phyloP scores from a whole-genome alignment of 2,797 vertebrate species.

The Hafferia zeledoni region DNA sequence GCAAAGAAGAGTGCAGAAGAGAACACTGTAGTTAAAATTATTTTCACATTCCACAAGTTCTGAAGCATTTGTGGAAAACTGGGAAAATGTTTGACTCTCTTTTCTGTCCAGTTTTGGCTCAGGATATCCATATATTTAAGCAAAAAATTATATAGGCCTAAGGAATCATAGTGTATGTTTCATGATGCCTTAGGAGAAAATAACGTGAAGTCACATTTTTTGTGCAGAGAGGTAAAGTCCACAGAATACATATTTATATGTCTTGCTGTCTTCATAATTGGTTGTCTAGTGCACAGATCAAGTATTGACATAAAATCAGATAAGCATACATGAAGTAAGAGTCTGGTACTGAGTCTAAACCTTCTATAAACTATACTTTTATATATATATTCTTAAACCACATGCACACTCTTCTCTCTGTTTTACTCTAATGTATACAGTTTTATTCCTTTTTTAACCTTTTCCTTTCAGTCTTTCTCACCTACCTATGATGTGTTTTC shows the following conservation, averaged over 20 bases:
- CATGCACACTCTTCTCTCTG: neutral
- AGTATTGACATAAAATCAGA: slow-evolving; percentile 29
- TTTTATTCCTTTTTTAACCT: neutral
- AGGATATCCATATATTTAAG: neutral
- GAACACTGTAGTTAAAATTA: neutral
- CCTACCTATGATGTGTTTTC: neutral
- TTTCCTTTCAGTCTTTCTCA: neutral
- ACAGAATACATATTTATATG: neutral
- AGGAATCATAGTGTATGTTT: neutral
- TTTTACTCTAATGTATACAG: neutral
- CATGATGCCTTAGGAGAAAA: neutral
- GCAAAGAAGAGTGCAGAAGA: neutral
- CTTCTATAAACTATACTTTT: neutral
- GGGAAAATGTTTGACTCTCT: neutral
- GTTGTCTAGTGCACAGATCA: neutral
- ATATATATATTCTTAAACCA: neutral
- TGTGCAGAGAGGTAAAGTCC: neutral
- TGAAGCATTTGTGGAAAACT: neutral
- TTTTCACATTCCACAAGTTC: neutral
- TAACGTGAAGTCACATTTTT: neutral
- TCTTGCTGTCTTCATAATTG: neutral
- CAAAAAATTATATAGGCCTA: neutral
- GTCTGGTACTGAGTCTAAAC: neutral
- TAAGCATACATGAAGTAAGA: neutral
- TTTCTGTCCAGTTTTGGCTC: neutral